phyloP scores from a whole-genome alignment of 2,113 vertebrate species.

The Typhlomys cinereus region DNA sequence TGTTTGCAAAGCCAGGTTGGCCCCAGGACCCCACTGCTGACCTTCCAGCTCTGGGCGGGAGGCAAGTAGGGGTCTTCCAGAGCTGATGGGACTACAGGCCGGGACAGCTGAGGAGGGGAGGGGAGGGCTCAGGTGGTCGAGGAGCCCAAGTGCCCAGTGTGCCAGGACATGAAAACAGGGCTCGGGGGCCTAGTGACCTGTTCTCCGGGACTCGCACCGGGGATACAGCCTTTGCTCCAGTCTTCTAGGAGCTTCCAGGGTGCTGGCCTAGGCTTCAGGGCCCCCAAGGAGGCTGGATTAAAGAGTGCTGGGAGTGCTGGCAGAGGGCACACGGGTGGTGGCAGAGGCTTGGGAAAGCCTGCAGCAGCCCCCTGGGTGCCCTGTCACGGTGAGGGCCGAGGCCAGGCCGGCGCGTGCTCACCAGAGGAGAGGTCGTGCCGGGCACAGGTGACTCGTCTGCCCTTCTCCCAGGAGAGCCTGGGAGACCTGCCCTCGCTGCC shows the following conservation, averaged over 20 bases:
- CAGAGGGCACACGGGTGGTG: background rate
- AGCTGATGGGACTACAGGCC: background rate
- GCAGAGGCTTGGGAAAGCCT: background rate
- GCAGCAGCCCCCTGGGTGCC: no score
- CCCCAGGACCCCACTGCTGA: background rate
- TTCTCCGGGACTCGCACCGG: background rate
- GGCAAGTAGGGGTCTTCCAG: background rate
- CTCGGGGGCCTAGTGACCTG: background rate
- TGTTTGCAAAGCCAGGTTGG: background rate
- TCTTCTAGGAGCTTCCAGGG: background rate
- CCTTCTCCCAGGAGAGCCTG: slow-evolving; percentile 88
- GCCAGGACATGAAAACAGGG: background rate
- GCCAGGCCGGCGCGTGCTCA: background rate
- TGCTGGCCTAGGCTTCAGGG: no score
- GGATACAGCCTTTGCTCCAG: background rate
- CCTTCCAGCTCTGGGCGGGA: background rate
- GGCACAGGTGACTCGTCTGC: rapidly evolving
- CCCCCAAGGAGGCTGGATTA: no score
- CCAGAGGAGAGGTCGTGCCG: background rate
- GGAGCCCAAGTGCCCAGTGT: background rate
- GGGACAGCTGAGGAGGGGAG: background rate
- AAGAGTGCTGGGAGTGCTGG: background rate
- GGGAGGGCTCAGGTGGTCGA: background rate
- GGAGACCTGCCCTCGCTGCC: slow-evolving; percentile 93
- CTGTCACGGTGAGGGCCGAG: no score